Conservation (phyloP, 2,113 vertebrate species). For the Microtus montanus region DNA sequence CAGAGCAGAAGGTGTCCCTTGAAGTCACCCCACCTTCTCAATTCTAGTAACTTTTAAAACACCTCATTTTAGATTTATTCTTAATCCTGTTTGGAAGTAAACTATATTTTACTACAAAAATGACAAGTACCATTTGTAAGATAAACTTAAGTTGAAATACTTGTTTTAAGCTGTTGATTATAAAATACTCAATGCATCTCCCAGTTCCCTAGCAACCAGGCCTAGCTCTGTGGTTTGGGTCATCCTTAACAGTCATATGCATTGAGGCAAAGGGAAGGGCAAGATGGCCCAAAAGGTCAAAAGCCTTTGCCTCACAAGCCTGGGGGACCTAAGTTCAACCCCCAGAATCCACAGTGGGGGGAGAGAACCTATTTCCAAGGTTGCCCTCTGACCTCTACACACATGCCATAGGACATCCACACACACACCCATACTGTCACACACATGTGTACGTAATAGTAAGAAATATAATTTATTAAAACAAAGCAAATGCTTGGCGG, state of each 20-base stretch:
- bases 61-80: background rate
- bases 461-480: background rate
- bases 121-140: background rate
- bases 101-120: background rate
- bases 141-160: background rate
- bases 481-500: background rate
- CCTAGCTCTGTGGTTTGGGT: background rate
- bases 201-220: background rate
- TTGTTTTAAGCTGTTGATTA: background rate
- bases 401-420: too few species aligned
- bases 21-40: background rate
- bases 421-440: too few species aligned
- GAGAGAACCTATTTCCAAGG: background rate
- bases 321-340: too few species aligned
- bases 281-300: background rate
- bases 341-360: too few species aligned
- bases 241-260: background rate
- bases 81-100: background rate
- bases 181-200: background rate
- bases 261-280: background rate
- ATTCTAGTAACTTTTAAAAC: background rate
- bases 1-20: background rate
- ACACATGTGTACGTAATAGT: background rate
- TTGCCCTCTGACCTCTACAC: background rate
- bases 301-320: background rate